Evolutionary conservation across 2,113 vertebrate genomes (phyloP), one percentile per base, ranked within the genome.

Genomic region (Halcyon malimbica): DNA sequence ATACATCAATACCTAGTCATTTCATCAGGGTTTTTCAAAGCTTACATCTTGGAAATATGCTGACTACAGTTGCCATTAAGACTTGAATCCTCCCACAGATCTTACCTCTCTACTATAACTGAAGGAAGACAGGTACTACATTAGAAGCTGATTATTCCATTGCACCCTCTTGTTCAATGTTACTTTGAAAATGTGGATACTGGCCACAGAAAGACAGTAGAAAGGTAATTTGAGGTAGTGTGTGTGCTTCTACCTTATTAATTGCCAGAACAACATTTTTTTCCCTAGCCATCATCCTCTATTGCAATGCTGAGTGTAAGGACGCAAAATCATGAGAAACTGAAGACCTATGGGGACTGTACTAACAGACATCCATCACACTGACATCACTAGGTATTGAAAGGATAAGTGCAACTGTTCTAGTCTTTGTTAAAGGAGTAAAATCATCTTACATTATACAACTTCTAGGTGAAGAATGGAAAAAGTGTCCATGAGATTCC

Each of bases 341-440:
- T 41, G 10, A 51, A 70, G 35, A 60, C 29, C 17, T 21, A 5
- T 11, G 4, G 11, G 28, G 33, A 46, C 20, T 1, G 0, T 70
- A 19, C 19, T 46, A 53, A 46, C 15, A 28, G 35, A 39, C 3
- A 0, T 37, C 6, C 24, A 13, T 39, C 41, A 20, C 24, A 19
- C 7, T 53, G 18, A 65, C 11, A 68, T 65, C 35, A 79, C 8
- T 8, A 76, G 14, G 6, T 33, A n/a, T 19, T 56, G 16, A 48
- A 69, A 79, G 9, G 10, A 59, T 39, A 65, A 8, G 14, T 63
- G 14, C 17, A 46, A 35, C 9, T 73, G 26, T 57, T 10, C 2
- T 46, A n/a, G n/a, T 95, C 31, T 76, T 63, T 39, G 15, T 73
- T 60, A 67, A 35, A 74, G 7, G 4, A 24, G 26, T 57, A 54